A percentile compares a stretch with the other conserved stretches of the same genome.
phyloP scores from a whole-genome alignment of 2,113 vertebrate genomes.

The Laticauda colubrina region DNA sequence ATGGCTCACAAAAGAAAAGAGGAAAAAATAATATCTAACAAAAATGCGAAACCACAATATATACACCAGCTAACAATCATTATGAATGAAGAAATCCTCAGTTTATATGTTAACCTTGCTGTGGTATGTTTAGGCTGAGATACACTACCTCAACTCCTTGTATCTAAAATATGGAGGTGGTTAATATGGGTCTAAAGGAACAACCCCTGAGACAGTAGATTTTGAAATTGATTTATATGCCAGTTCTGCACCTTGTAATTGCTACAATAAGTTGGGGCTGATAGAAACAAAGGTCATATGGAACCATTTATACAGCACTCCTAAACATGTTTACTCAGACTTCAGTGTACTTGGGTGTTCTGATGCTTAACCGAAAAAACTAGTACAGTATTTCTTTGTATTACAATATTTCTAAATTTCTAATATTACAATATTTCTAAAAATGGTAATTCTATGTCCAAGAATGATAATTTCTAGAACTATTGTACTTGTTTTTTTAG shows the following conservation, averaged over 20 bases:
- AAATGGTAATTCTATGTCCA: neutral
- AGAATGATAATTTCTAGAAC: neutral
- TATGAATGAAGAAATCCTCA: neutral
- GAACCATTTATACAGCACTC: neutral
- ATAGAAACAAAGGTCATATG: neutral
- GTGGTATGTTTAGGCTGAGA: neutral
- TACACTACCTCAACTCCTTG: neutral
- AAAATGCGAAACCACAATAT: neutral
- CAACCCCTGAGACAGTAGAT: neutral
- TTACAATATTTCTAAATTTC: neutral
- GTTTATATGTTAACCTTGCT: neutral
- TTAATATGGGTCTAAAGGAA: neutral
- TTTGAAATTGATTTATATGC: neutral
- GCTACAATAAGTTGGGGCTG: neutral
- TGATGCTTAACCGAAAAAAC: neutral
- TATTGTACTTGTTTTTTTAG: neutral
- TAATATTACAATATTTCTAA: neutral
- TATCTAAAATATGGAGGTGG: neutral
- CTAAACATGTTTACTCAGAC: neutral
- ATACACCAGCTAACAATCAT: neutral
- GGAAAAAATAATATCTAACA: neutral
- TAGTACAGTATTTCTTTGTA: neutral
- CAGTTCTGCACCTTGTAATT: neutral
- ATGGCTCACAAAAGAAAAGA: neutral
- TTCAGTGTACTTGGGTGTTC: neutral